A percentile compares a stretch with the other conserved stretches of the same genome.
Conservation (phyloP, 2,888 invertebrate genomes). For the Aethes cnicana region DNA sequence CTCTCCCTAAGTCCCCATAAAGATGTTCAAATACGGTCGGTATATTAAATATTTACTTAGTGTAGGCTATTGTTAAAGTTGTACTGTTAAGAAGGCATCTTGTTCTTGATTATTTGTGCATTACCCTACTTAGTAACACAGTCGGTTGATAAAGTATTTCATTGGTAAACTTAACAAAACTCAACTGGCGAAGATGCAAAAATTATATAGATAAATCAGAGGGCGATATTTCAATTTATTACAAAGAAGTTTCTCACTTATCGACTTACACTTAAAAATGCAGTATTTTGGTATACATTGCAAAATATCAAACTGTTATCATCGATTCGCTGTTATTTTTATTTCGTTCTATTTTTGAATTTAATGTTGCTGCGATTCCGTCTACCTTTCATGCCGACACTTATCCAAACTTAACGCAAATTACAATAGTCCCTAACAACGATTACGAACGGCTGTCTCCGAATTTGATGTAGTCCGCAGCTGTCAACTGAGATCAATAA, state of each 20-base stretch:
- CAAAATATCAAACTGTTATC: slow-evolving; percentile 58
- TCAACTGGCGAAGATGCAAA: slow-evolving; percentile 69
- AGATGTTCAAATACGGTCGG: slow-evolving; percentile 50
- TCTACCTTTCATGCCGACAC: slow-evolving; percentile 69
- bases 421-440: slow-evolving; percentile 64
- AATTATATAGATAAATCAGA: slow-evolving; percentile 49
- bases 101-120: slow-evolving; percentile 72
- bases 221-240: slow-evolving; percentile 47
- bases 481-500: slow-evolving; percentile 74
- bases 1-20: slow-evolving; percentile 35
- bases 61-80: slow-evolving; percentile 78
- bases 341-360: slow-evolving; percentile 41
- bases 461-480: slow-evolving; percentile 67
- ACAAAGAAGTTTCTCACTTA: slow-evolving; percentile 69
- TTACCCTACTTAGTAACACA: slow-evolving; percentile 77
- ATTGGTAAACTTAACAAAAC: slow-evolving; percentile 58
- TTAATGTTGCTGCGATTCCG: slow-evolving; percentile 47
- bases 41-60: slow-evolving; percentile 65
- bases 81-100: slow-evolving; percentile 82
- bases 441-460: slow-evolving; percentile 70
- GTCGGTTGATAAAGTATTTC: slow-evolving; percentile 63
- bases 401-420: slow-evolving; percentile 73
- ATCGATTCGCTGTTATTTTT: slow-evolving; percentile 66
- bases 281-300: slow-evolving; percentile 82
- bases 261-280: slow-evolving; percentile 75